Evolutionary conservation across 2,888 invertebrate species (phyloP), one percentile per base, ranked within the genome.

Genomic region (Scaptomyza reducta): DNA sequence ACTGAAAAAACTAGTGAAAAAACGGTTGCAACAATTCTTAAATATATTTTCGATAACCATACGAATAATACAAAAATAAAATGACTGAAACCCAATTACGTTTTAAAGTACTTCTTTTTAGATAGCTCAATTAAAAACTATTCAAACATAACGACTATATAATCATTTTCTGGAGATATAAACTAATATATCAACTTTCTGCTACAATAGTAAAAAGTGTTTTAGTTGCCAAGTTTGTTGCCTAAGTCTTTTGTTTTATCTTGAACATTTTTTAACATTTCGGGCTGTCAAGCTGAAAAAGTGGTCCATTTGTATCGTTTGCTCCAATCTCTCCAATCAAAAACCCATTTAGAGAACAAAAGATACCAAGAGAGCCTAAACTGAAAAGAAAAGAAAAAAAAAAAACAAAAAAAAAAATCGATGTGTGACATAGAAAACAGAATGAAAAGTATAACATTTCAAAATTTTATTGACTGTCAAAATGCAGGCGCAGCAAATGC

Each of bases 381-480:
- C 40, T 22, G 3, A 22, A 14, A 14, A 14, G 5, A 35, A 31
- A 31, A 9, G n/a, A n/a, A 6, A 31, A 29, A 29, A 29, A 9
- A n/a, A n/a, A 11, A 2, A 2, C 47, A 61, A 14, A 16, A 73
- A 73, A 71, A 63, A 78, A 82, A 79, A 75, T 75, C 74, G 74
- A 80, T 74, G 70, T 74, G 70, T 68, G 54, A 86, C 72, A 74
- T 57, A 50, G 69, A 70, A 74, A 72, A 65, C 61, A 56, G 58
- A 53, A 65, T 51, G 61, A 71, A 75, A 87, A 89, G 89, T 89
- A 88, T 87, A 88, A 78, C 86, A 86, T 87, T 87, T 87, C 89
- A 89, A 86, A 89, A 72, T 82, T 88, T 86, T 87, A 89, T 86
- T 86, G 82, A 79, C 84, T 89, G 88, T 89, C 89, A 87, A 87